Percentiles rank a stretch among this genome's conserved stretches.
phyloP scores from a whole-genome alignment of 2,888 invertebrate species.

The Atethmia centrago region DNA sequence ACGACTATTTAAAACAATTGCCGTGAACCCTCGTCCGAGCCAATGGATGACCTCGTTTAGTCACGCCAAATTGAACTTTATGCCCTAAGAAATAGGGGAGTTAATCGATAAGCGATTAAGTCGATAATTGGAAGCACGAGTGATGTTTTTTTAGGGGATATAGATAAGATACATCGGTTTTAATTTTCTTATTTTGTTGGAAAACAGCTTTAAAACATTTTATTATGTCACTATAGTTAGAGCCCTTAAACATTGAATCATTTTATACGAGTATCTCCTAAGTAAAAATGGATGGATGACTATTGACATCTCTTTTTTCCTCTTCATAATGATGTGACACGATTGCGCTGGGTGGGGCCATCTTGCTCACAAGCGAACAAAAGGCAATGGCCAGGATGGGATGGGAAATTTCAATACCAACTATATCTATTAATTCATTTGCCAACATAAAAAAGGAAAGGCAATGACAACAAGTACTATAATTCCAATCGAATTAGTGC shows the following conservation, averaged over 20 bases:
- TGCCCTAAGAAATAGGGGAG: constrained; percentile 6
- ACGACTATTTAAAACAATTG: constrained; percentile 71
- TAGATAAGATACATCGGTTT: constrained; percentile 39
- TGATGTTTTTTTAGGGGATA: constrained; percentile 39
- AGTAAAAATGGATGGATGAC: too few relatives aligned
- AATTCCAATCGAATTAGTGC: too few relatives aligned
- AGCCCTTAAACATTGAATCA: too few relatives aligned
- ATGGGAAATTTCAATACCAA: too few relatives aligned
- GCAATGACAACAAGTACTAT: too few relatives aligned
- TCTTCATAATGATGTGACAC: too few relatives aligned
- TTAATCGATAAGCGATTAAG: constrained; percentile 48
- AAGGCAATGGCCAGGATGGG: too few relatives aligned
- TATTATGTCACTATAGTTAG: not conserved
- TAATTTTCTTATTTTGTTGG: constrained; percentile 14
- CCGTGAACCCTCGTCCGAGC: constrained; percentile 61
- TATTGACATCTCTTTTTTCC: too few relatives aligned
- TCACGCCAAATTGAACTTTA: constrained; percentile 46
- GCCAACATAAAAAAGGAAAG: too few relatives aligned
- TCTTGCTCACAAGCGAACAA: too few relatives aligned
- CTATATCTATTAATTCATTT: too few relatives aligned
- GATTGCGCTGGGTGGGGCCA: too few relatives aligned
- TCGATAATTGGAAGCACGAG: constrained; percentile 56
- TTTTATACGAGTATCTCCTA: not conserved
- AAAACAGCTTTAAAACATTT: not conserved
- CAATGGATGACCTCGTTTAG: constrained; percentile 52